Conservation (phyloP, 2,113 vertebrate species). For the human (Homo sapiens) region DNA sequence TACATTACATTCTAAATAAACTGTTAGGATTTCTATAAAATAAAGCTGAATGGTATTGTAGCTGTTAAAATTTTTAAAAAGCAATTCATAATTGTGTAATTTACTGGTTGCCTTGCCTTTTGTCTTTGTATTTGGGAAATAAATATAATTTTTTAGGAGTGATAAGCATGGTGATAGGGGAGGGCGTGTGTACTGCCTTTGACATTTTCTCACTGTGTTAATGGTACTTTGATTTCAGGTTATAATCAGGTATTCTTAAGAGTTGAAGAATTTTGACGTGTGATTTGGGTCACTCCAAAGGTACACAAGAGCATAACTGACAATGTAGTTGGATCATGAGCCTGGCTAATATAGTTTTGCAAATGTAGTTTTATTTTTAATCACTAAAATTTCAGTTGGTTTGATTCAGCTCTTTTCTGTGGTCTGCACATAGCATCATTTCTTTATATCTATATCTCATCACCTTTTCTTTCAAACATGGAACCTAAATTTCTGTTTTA, state of each 20-base stretch:
- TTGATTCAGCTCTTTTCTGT: conserved; percentile 58
- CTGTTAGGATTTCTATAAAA: not conserved
- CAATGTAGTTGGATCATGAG: not conserved
- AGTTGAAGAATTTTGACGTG: not conserved
- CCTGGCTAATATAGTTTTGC: not conserved
- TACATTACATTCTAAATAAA: conserved; percentile 38
- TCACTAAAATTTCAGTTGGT: not conserved
- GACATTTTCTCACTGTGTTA: not conserved
- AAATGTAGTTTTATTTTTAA: conserved; percentile 59
- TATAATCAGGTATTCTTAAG: not conserved
- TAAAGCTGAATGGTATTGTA: not conserved
- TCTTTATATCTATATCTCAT: conserved; percentile 38
- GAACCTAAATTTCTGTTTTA: conserved; percentile 44
- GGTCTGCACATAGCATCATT: not conserved
- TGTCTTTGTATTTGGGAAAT: conserved; percentile 37
- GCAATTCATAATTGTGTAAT: not conserved
- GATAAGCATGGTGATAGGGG: not conserved
- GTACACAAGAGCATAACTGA: not conserved
- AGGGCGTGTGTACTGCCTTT: not conserved
- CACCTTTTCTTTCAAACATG: conserved; percentile 51
- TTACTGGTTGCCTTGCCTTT: conserved; percentile 2
- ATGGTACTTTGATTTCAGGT: not conserved
- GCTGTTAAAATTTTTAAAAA: conserved; percentile 36
- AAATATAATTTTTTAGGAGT: not conserved
- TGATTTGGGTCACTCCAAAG: not conserved